phyloP scores from a whole-genome alignment of 2,113 vertebrate species.

The Cisticola juncidis region DNA sequence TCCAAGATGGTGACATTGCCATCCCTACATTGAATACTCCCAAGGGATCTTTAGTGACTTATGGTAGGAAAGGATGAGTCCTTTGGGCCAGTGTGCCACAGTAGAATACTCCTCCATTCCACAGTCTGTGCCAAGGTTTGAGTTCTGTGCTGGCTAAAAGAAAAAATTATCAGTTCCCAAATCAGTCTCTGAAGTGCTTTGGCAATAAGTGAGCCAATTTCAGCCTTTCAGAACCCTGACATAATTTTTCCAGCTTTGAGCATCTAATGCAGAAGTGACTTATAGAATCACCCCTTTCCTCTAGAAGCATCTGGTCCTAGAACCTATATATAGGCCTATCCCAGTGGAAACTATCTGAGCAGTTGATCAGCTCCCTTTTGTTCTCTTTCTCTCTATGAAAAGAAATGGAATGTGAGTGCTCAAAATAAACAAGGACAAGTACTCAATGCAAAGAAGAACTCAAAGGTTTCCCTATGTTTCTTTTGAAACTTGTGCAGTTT shows the following conservation, averaged over 20 bases:
- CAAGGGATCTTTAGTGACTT: neutral
- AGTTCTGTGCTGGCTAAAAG: neutral
- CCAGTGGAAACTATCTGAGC: neutral
- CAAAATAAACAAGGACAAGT: neutral
- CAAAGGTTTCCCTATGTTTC: neutral
- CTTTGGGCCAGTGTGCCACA: neutral
- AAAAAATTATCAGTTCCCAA: neutral
- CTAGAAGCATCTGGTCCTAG: neutral
- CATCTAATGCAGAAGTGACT: neutral
- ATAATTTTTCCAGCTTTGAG: neutral
- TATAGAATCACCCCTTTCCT: accelerated
- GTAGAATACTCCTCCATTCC: neutral
- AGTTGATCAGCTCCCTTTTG: neutral
- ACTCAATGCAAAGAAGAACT: neutral
- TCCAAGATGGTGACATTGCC: neutral
- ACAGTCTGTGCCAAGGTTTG: neutral
- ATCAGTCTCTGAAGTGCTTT: neutral
- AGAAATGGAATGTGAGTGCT: neutral
- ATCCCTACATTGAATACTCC: neutral
- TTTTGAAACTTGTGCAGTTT: neutral
- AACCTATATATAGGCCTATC: neutral
- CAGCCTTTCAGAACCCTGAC: neutral
- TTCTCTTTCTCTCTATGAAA: neutral
- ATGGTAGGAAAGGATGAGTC: neutral
- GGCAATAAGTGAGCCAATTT: neutral